phyloP scores from a whole-genome alignment of 2,888 invertebrate species.

The Mythimna loreyi region DNA sequence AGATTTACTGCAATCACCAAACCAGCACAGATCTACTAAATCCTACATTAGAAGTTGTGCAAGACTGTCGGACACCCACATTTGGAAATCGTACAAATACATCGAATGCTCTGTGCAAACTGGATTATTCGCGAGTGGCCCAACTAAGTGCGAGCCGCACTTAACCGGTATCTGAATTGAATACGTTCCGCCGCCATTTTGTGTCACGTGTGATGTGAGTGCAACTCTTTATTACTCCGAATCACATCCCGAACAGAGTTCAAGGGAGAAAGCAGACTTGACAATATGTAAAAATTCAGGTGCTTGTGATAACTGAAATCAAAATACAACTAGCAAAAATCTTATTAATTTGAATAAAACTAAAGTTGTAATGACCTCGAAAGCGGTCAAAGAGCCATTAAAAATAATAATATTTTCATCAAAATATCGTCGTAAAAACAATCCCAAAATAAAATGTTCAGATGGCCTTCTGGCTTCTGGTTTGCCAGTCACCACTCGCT shows the following conservation, averaged over 20 bases:
- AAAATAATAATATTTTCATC: constrained; percentile 26
- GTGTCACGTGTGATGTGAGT: constrained; percentile 42
- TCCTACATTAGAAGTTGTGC: constrained; percentile 16
- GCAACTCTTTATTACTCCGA: constrained; percentile 43
- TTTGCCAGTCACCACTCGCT: constrained; percentile 46
- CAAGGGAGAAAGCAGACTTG: neutral
- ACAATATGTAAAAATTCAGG: neutral
- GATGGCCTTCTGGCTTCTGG: constrained; percentile 51
- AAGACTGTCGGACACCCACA: constrained; percentile 31
- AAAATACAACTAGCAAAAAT: neutral
- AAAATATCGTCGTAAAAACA: constrained; percentile 32
- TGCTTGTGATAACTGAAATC: no score
- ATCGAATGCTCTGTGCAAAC: constrained; percentile 49
- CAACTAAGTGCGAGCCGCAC: constrained; percentile 56
- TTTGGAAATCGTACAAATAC: constrained; percentile 48
- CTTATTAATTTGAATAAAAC: neutral
- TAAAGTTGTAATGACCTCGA: constrained; percentile 16
- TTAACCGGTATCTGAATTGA: constrained; percentile 58
- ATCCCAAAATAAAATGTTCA: constrained; percentile 51
- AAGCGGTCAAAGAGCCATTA: neutral
- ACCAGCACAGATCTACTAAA: constrained; percentile 5
- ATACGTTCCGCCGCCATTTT: constrained; percentile 53
- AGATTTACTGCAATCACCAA: neutral
- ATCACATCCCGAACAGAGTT: constrained; percentile 29
- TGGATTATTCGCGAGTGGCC: constrained; percentile 57